Conservation (phyloP, 2,113 vertebrate species). For the Notarius lentiginosus region DNA sequence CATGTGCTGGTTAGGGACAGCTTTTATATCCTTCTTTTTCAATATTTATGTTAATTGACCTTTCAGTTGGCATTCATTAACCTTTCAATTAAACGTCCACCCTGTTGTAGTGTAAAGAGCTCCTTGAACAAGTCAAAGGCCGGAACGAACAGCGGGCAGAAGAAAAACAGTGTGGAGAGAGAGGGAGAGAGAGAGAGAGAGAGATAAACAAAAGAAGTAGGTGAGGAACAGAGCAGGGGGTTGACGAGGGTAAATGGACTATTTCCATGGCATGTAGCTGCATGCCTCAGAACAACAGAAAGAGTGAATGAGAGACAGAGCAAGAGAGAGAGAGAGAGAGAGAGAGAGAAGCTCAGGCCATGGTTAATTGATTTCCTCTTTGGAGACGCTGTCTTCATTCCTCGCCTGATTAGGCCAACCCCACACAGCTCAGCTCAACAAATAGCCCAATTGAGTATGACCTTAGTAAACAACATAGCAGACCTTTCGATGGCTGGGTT, state of each 20-base stretch:
- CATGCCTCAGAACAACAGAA: constrained; percentile 52
- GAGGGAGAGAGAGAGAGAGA: background rate
- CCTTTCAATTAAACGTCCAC: constrained; percentile 56
- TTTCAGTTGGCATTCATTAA: constrained; percentile 53
- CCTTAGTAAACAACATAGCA: constrained; percentile 77
- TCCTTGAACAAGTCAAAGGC: constrained; percentile 49
- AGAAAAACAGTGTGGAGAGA: background rate
- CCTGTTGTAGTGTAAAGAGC: constrained; percentile 57
- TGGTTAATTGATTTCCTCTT: constrained; percentile 76
- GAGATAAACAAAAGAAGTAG: constrained; percentile 10
- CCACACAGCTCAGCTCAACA: constrained; percentile 75
- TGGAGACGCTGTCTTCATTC: constrained; percentile 74
- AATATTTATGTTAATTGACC: constrained; percentile 22
- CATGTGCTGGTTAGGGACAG: constrained; percentile 40
- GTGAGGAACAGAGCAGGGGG: constrained; percentile 12
- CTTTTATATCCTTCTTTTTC: background rate
- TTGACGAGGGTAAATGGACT: constrained; percentile 67
- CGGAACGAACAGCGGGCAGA: background rate
- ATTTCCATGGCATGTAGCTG: constrained; percentile 70
- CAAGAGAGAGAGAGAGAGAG: background rate
- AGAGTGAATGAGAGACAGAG: background rate
- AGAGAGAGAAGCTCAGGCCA: constrained; percentile 61
- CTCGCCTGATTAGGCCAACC: constrained; percentile 76
- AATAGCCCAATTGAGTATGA: constrained; percentile 76
- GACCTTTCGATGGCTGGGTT: constrained; percentile 67